phyloP scores from a whole-genome alignment of 2,888 invertebrate species.

The Phoronis australis region DNA sequence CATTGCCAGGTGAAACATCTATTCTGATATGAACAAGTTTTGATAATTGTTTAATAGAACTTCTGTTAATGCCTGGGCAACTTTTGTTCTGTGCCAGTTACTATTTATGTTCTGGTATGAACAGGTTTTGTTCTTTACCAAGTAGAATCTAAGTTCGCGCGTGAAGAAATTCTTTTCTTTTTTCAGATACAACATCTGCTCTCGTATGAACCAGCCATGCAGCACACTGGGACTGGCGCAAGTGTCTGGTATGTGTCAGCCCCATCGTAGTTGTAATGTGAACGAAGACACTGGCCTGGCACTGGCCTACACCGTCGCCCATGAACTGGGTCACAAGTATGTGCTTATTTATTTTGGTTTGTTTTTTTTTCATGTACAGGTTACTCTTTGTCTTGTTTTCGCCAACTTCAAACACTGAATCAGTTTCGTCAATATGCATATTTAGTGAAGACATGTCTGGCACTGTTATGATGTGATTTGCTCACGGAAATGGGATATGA shows the following conservation, averaged over 20 bases:
- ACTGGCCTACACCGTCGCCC: slow-evolving; percentile 81
- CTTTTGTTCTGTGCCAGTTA: too few relatives aligned
- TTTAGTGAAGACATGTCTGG: too few relatives aligned
- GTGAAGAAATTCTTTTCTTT: slow-evolving; percentile 3
- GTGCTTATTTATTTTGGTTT: too few relatives aligned
- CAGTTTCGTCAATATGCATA: too few relatives aligned
- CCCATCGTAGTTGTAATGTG: slow-evolving; percentile 78
- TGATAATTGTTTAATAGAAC: not conserved
- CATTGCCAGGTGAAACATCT: not conserved
- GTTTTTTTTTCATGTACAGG: too few relatives aligned
- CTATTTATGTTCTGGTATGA: too few relatives aligned
- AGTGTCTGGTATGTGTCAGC: slow-evolving; percentile 83
- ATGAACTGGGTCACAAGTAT: slow-evolving; percentile 89
- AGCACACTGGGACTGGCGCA: slow-evolving; percentile 79
- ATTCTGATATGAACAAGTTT: not conserved
- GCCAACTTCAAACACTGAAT: too few relatives aligned
- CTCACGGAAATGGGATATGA: too few relatives aligned
- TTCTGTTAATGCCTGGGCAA: not conserved
- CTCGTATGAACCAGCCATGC: slow-evolving; percentile 53
- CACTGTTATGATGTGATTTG: too few relatives aligned
- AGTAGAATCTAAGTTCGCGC: not conserved
- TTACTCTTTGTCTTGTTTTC: too few relatives aligned
- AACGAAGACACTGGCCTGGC: slow-evolving; percentile 87
- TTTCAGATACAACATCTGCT: slow-evolving; percentile 53
- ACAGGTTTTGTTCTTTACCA: not conserved